phyloP scores from a whole-genome alignment of 2,797 vertebrate species.

The Enteromius anoplus region DNA sequence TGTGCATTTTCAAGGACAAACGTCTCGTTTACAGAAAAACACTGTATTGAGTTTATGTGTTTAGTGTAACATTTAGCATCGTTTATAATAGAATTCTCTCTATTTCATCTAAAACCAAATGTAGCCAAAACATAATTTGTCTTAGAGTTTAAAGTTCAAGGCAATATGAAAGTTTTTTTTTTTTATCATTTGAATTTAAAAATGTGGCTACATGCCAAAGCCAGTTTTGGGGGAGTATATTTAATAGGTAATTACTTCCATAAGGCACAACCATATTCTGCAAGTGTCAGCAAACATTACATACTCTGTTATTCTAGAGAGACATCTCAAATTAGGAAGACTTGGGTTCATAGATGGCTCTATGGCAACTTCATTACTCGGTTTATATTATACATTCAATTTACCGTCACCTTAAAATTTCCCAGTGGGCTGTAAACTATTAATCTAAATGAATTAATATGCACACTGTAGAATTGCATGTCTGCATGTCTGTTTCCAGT shows the following conservation, averaged over 20 bases:
- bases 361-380: conserved; percentile 40
- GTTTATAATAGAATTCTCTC: neutral
- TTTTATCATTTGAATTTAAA: neutral
- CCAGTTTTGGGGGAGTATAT: neutral
- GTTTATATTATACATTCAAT: conserved; percentile 47
- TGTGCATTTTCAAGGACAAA: conserved; percentile 37
- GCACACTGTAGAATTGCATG: conserved; percentile 25
- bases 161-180: neutral
- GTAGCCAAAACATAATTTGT: neutral
- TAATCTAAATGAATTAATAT: conserved; percentile 38
- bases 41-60: neutral
- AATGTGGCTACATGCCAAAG: conserved; percentile 32
- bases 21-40: neutral
- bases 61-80: neutral
- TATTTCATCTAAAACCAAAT: neutral
- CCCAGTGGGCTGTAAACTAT: conserved; percentile 39
- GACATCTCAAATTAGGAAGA: conserved; percentile 32
- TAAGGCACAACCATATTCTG: conserved; percentile 28
- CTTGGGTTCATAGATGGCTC: conserved; percentile 26
- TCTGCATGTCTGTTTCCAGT: conserved; percentile 37
- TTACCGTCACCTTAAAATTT: conserved; percentile 41
- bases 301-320: conserved; percentile 28
- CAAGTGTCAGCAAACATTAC: conserved; percentile 36
- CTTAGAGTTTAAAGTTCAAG: neutral
- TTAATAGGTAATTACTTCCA: conserved; percentile 46